A percentile compares a stretch with the other conserved stretches of the same genome.
Conservation (phyloP, 2,797 vertebrate species). For the Lepilemur septentrionalis region DNA sequence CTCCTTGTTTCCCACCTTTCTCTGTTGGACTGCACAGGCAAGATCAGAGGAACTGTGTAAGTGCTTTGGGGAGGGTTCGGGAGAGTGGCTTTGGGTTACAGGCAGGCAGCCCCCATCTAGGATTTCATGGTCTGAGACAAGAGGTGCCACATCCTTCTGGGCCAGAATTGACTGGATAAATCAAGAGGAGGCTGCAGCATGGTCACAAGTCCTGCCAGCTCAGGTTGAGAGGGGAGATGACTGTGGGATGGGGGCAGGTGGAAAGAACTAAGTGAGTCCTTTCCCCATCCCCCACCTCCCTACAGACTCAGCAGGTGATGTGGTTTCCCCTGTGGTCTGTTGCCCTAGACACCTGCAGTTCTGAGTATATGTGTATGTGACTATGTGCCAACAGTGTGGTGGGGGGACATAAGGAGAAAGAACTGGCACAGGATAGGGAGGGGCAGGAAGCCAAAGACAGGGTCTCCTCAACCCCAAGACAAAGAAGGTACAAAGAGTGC, state of each 20-base stretch:
- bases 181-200: background rate
- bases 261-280: slow-evolving; percentile 11
- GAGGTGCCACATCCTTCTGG: background rate
- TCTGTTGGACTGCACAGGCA: background rate
- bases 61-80: background rate
- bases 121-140: background rate
- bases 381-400: background rate
- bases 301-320: slow-evolving; percentile 73
- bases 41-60: background rate
- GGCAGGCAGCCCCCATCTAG: background rate
- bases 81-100: background rate
- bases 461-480: background rate
- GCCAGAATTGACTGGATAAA: background rate
- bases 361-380: background rate
- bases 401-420: slow-evolving; percentile 52
- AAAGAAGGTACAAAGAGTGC: background rate
- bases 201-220: background rate
- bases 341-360: slow-evolving; percentile 78
- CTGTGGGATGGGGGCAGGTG: background rate
- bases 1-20: background rate
- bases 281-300: background rate
- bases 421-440: slow-evolving; percentile 62
- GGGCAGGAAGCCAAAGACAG: slow-evolving; percentile 59
- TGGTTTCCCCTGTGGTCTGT: slow-evolving; percentile 79
- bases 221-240: background rate